Evolutionary conservation across 2,888 invertebrate genomes (phyloP), one percentile per base, ranked within the genome.

Genomic region (Hydropsyche betteni): DNA sequence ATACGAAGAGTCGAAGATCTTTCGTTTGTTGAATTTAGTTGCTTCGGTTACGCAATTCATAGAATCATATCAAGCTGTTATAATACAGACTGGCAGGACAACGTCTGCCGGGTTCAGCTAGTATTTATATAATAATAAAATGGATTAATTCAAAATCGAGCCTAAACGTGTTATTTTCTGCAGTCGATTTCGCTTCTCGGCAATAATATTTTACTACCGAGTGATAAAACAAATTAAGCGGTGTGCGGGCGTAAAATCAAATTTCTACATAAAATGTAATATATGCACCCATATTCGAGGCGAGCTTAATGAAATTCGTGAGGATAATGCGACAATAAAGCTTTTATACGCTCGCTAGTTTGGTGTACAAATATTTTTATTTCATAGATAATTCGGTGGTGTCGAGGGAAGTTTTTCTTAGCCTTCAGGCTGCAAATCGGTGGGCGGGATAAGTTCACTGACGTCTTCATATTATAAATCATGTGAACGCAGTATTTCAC

Each of bases 401-500:
- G 24, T 24, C 24, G 24, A 24, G 24, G 24, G 24, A 24, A 24
- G 24, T 24, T 24, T 64, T 24, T 12, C 36, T 5, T 68, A 64
- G 55, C 55, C 16, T n/a, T 55, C n/a, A 4, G n/a, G 16, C 34
- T 64, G 36, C 34, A 12, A 64, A 69, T 75, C 33, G 68, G 72
- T 33, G 44, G n/a, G 36, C 58, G 52, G 33, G n/a, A 7, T 34
- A 44, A 12, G 68, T 71, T 68, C 70, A n/a, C 34, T 71, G 68
- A 64, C 52, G 68, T 64, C 53, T 72, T 58, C 61, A 52, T 53
- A 61, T 44, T 44, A 44, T 71, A 75, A 75, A 70, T 75, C 75
- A 75, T 72, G 51, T 33, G 61, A 10, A 5, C 44, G 53, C 75
- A 64, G 71, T 68, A 68, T 75, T 75, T 75, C 58, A 75, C 70